A percentile compares a stretch with the other conserved stretches of the same genome.
Evolutionary conservation across 92 coral and sea anemone genomes (phyloP).

Genomic region (Phenganax stokvisi): DNA sequence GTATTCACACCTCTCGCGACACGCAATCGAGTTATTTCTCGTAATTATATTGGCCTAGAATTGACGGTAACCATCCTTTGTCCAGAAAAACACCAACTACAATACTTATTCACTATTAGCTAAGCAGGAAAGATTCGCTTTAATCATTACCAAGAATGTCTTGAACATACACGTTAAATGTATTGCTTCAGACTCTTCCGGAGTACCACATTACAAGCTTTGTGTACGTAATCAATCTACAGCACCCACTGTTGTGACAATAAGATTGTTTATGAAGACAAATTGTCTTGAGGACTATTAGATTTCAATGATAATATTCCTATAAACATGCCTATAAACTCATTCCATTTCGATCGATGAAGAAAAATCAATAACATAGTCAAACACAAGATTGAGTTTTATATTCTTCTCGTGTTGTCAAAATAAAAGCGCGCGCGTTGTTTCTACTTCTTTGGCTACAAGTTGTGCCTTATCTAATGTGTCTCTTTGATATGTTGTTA

Average conservation of each 20-base stretch:
- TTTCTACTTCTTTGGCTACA: not conserved
- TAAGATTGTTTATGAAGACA: conserved; percentile 4
- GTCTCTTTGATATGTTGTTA: not conserved
- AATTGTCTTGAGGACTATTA: not conserved
- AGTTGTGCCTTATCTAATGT: not conserved
- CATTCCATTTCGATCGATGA: not conserved
- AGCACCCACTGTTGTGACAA: not conserved
- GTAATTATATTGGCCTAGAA: not conserved
- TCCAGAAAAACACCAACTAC: not conserved
- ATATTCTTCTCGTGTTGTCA: not conserved
- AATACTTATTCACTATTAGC: not conserved
- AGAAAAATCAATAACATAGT: not conserved
- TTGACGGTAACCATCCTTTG: not conserved
- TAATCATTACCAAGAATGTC: not conserved
- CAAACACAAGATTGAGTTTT: not conserved
- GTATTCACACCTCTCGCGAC: not conserved
- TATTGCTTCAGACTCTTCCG: conserved; percentile 2
- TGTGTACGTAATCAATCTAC: not conserved
- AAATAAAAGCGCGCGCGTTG: not conserved
- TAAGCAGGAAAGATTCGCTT: not conserved
- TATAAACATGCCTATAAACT: not conserved
- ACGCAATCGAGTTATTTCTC: not conserved
- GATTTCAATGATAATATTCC: not conserved
- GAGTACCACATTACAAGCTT: not conserved
- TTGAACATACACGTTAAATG: not conserved